Evolutionary conservation across 2,797 vertebrate species (phyloP).

Genomic region (Crenuchus spilurus): DNA sequence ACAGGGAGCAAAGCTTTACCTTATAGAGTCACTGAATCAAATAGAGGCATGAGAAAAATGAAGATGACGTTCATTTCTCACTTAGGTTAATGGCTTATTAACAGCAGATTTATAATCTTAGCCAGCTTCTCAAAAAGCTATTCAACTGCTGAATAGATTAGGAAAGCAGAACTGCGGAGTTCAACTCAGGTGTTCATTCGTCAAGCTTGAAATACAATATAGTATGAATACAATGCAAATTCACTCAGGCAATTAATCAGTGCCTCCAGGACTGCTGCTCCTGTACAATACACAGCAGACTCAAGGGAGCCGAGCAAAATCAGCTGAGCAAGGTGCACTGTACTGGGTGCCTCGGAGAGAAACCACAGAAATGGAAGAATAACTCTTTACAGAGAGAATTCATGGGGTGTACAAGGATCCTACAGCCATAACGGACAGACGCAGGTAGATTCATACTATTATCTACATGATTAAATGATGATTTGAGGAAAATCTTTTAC

Average conservation of each 20-base stretch:
- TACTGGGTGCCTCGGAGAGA: background rate
- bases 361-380: background rate
- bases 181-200: slow-evolving; percentile 46
- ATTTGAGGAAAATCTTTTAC: no score
- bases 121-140: slow-evolving; percentile 10
- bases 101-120: slow-evolving; percentile 38
- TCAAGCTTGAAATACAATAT: slow-evolving; percentile 61
- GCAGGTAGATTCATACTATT: no score
- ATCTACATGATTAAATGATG: no score
- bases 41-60: background rate
- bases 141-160: slow-evolving; percentile 17
- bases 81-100: slow-evolving; percentile 36
- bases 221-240: slow-evolving; percentile 67
- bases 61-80: slow-evolving; percentile 30
- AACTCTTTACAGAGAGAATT: background rate
- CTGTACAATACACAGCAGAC: slow-evolving; percentile 39
- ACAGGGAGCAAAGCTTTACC: slow-evolving; percentile 1
- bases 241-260: slow-evolving; percentile 65
- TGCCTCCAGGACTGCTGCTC: slow-evolving; percentile 37
- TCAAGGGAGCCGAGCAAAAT: slow-evolving; percentile 49
- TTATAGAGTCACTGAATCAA: slow-evolving; percentile 1
- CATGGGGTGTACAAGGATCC: no score
- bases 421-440: no score
- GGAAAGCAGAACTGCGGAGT: slow-evolving; percentile 29
- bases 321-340: slow-evolving; percentile 55